Conservation (phyloP, 1,140 invertebrate species). For the Drosophila setifemur region DNA sequence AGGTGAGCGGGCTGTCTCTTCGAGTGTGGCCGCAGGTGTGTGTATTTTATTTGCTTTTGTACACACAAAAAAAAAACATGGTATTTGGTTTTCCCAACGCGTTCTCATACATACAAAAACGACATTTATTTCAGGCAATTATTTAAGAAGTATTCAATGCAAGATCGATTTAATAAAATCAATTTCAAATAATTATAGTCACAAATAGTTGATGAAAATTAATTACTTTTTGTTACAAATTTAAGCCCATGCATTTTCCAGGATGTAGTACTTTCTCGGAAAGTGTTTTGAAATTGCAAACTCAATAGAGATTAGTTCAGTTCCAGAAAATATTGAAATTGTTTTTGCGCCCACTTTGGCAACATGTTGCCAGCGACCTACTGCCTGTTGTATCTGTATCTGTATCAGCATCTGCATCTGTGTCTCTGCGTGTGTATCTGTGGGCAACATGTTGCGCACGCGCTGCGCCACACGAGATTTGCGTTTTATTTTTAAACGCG, state of each 20-base stretch:
- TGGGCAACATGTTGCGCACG: conserved; percentile 63
- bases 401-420: not conserved
- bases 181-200: no score
- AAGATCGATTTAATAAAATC: no score
- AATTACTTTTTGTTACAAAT: not conserved
- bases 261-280: no score
- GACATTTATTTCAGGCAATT: no score
- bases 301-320: no score
- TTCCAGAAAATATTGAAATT: not conserved
- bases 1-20: conserved; percentile 28
- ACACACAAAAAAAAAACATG: conserved; percentile 1
- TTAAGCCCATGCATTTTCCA: no score
- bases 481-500: conserved; percentile 73
- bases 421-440: not conserved
- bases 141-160: no score
- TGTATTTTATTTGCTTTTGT: conserved; percentile 5
- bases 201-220: not conserved
- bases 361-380: conserved; percentile 39
- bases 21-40: conserved; percentile 36
- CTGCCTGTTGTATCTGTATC: conserved; percentile 2
- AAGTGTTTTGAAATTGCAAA: no score
- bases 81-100: not conserved
- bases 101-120: not conserved
- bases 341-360: conserved; percentile 1
- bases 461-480: conserved; percentile 66